These are phyloP conservation scores for Leptarthrus brevirostris DNA, from an alignment of 2,888 invertebrate species.

Conservation along the genomic window DNA sequence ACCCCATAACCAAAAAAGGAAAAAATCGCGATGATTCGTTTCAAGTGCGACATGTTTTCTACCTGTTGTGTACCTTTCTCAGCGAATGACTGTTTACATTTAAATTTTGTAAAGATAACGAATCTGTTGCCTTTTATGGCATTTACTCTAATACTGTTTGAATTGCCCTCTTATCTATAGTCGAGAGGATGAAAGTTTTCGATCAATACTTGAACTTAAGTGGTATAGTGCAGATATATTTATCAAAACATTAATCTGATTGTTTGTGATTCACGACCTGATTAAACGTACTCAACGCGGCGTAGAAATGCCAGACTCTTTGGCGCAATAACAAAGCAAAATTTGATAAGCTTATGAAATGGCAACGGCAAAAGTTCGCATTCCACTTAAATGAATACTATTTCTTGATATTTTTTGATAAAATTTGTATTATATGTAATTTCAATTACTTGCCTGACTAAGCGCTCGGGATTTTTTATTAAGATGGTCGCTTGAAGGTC, in stretches of 20 bases:
- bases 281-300: neutral
- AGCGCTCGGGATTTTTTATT: too few species aligned
- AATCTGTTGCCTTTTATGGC: slow-evolving; percentile 14
- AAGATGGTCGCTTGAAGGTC: too few species aligned
- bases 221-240: neutral
- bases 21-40: slow-evolving; percentile 19
- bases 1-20: neutral
- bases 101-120: slow-evolving; percentile 24
- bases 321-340: slow-evolving; percentile 16
- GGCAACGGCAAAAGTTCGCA: too few species aligned
- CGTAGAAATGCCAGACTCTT: slow-evolving; percentile 1
- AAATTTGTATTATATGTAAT: too few species aligned
- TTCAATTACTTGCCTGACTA: too few species aligned
- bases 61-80: slow-evolving; percentile 39
- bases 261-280: slow-evolving; percentile 3
- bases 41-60: slow-evolving; percentile 3
- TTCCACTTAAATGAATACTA: too few species aligned
- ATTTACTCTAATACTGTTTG: slow-evolving; percentile 5
- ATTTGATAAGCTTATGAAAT: neutral
- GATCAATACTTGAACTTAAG: neutral
- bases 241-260: neutral
- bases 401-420: too few species aligned
- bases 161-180: too few species aligned
- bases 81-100: slow-evolving; percentile 25
- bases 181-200: too few species aligned